phyloP scores from a whole-genome alignment of 1,140 invertebrate genomes.

The Halictus rubicundus region DNA sequence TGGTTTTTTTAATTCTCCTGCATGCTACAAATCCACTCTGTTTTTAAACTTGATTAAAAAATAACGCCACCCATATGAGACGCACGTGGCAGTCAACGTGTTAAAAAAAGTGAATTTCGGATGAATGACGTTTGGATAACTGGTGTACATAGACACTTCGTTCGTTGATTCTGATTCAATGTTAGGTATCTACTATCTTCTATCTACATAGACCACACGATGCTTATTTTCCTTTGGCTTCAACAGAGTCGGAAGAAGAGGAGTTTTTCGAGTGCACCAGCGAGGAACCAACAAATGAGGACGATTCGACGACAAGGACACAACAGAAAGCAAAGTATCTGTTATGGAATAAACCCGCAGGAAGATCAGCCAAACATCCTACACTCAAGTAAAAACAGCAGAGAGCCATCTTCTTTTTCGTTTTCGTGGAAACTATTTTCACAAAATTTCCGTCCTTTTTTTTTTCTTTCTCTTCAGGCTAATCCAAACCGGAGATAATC shows the following conservation, averaged over 20 bases:
- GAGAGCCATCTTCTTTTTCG: neutral
- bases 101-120: no score
- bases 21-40: no score
- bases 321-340: constrained; percentile 78
- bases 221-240: neutral
- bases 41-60: no score
- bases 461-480: constrained; percentile 68
- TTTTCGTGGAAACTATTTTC: neutral
- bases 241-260: constrained; percentile 82
- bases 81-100: no score
- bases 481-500: constrained; percentile 85
- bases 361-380: constrained; percentile 86
- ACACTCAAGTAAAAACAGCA: constrained; percentile 78
- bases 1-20: no score
- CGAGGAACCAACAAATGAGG: constrained; percentile 80
- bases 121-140: no score
- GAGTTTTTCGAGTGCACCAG: constrained; percentile 94
- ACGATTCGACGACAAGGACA: constrained; percentile 63
- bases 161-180: neutral
- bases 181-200: neutral
- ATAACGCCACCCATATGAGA: no score
- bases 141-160: no score
- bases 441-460: neutral
- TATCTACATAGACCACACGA: neutral
- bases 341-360: constrained; percentile 87